A percentile compares a stretch with the other conserved stretches of the same genome.
These are phyloP conservation scores for Hippopotamus amphibius DNA, from an alignment of 2,113 vertebrate genomes.

Conservation along the genomic window DNA sequence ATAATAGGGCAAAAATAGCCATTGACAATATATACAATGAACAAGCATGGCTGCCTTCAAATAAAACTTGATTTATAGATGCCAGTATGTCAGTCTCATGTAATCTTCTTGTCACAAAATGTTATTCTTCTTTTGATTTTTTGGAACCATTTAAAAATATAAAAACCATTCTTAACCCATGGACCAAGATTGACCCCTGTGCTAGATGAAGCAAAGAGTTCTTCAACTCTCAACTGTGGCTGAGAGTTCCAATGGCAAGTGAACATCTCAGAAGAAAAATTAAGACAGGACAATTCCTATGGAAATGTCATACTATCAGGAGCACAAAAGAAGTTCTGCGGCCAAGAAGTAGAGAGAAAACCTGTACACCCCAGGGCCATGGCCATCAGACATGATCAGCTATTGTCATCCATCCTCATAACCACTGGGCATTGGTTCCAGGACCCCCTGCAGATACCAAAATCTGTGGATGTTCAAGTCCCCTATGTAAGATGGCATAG, in stretches of 20 bases:
- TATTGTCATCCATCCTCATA: not conserved
- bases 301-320: not conserved
- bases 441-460: not conserved
- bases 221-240: not conserved
- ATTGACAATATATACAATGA: not conserved
- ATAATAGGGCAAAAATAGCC: not conserved
- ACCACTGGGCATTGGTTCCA: not conserved
- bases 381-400: not conserved
- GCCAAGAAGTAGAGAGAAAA: not conserved
- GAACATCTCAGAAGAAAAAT: not conserved
- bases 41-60: not conserved
- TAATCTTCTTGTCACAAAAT: conserved; percentile 50
- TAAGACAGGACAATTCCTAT: not conserved
- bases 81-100: not conserved
- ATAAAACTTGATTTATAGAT: conserved; percentile 41
- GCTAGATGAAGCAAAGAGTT: not conserved
- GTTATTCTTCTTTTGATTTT: conserved; percentile 1
- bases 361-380: not conserved
- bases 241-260: not conserved
- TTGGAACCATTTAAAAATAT: conserved; percentile 11
- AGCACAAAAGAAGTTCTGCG: not conserved
- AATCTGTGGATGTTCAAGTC: not conserved
- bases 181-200: not conserved
- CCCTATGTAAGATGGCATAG: not conserved
- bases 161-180: not conserved